phyloP scores from a whole-genome alignment of 2,797 vertebrate genomes.

The Danio choprae region DNA sequence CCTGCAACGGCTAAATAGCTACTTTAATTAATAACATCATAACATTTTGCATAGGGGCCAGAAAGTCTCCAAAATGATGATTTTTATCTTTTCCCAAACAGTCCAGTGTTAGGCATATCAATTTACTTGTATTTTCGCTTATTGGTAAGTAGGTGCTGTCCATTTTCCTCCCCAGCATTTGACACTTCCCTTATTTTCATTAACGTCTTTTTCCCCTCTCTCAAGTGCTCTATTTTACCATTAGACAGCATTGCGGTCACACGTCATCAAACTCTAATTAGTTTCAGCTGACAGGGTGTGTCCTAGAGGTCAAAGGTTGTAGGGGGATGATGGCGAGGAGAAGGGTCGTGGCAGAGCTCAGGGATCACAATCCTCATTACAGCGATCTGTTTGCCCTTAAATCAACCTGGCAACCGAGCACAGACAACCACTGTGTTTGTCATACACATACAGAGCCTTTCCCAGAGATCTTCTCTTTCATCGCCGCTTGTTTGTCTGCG shows the following conservation, averaged over 20 bases:
- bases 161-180: slow-evolving; percentile 14
- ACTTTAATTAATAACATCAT: too few species aligned
- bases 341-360: slow-evolving; percentile 62
- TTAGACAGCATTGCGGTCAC: slow-evolving; percentile 68
- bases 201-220: slow-evolving; percentile 13
- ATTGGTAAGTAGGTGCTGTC: neutral
- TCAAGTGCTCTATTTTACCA: slow-evolving; percentile 63
- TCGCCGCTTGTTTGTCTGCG: slow-evolving; percentile 47
- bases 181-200: slow-evolving; percentile 44
- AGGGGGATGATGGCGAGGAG: slow-evolving; percentile 74
- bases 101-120: neutral
- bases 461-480: slow-evolving; percentile 40
- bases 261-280: slow-evolving; percentile 82
- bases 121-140: neutral
- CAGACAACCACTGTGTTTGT: slow-evolving; percentile 40
- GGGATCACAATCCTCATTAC: slow-evolving; percentile 79
- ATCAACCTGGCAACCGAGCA: slow-evolving; percentile 61
- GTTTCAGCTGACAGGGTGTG: slow-evolving; percentile 76
- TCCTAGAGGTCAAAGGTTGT: slow-evolving; percentile 80
- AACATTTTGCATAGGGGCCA: too few species aligned
- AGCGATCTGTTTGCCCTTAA: slow-evolving; percentile 65
- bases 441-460: slow-evolving; percentile 37
- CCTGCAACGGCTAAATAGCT: too few species aligned
- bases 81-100: too few species aligned
- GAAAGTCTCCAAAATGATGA: too few species aligned